Base-by-base conservation (phyloP, 2,888 invertebrate species). In the Tromatobia lineatoria region DNA sequence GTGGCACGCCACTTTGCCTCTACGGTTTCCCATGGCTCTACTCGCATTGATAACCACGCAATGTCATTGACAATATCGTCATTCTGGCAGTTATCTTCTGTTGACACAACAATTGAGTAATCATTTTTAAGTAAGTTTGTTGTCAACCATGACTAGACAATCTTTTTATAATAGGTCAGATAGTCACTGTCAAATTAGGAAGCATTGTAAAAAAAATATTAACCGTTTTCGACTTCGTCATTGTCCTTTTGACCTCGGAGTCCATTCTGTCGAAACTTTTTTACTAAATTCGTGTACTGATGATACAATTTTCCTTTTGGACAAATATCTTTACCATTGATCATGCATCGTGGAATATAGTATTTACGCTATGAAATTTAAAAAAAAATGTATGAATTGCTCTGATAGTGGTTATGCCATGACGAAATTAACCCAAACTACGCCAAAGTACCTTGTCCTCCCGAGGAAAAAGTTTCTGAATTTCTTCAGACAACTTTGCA, bases 281-380 rank as follows among this genome's bases (percentile, higher is more conserved):
- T 69, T 6, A 29, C 6, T 15, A 69, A n/a, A 47, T 69, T 69
- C 29, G 50, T 69, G 15, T 69, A 69, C 29, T 20, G 23, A n/a
- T 69, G 47, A n/a, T 69, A 69, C 1, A 69, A n/a, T n/a, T 69
- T 69, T 15, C 50, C 69, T 50, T 69, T 69, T 3, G 69, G 50
- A 20, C 50, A 50, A 47, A 69, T 50, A 8, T 47, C 34, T 15
- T 47, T 69, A 69, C 15, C 50, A 15, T 47, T 47, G 20, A 69
- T 20, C 8, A 50, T 10, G 20, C 69, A 50, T 8, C 69, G 47
- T n/a, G 69, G 69, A 10, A 69, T 69, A 13, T 69, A 69, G 25
- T 69, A 69, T 29, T 29, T 29, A 29, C 29, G 29, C 29, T 29
- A 29, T 29, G 3, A 29, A 29, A 29, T 29, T 29, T 4, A 4